phyloP scores from a whole-genome alignment of 2,797 vertebrate species.

The Yasuhikotakia modesta region DNA sequence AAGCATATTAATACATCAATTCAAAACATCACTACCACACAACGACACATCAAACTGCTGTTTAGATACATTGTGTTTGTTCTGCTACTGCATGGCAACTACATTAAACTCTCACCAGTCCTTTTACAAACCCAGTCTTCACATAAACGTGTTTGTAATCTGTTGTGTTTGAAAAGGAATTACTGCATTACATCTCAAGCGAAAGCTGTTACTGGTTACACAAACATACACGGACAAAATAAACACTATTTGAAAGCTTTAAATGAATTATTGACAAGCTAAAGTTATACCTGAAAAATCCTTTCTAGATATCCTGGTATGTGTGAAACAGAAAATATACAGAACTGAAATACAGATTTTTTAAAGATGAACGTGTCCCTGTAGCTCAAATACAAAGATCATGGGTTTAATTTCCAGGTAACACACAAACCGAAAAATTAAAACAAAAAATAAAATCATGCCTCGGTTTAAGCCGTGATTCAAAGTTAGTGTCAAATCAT shows the following conservation, averaged over 20 bases:
- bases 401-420: not conserved
- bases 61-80: conserved; percentile 47
- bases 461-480: not conserved
- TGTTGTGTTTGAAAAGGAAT: conserved; percentile 42
- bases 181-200: conserved; percentile 42
- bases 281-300: conserved; percentile 39
- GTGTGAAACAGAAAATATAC: not conserved
- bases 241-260: conserved; percentile 39
- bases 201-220: conserved; percentile 38
- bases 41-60: conserved; percentile 44
- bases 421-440: not conserved
- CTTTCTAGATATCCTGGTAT: not conserved
- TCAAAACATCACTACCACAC: conserved; percentile 53
- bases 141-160: conserved; percentile 41
- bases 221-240: conserved; percentile 47
- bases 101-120: conserved; percentile 46
- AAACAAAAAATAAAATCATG: not conserved
- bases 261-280: conserved; percentile 37
- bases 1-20: conserved; percentile 52
- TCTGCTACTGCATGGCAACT: conserved; percentile 44
- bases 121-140: conserved; percentile 48
- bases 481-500: not conserved
- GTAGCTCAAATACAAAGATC: not conserved
- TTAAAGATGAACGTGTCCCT: not conserved
- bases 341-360: not conserved